A percentile compares a stretch with the other conserved stretches of the same genome.
phyloP scores from a whole-genome alignment of 1,140 invertebrate genomes.

The Leptoteleia sp. region DNA sequence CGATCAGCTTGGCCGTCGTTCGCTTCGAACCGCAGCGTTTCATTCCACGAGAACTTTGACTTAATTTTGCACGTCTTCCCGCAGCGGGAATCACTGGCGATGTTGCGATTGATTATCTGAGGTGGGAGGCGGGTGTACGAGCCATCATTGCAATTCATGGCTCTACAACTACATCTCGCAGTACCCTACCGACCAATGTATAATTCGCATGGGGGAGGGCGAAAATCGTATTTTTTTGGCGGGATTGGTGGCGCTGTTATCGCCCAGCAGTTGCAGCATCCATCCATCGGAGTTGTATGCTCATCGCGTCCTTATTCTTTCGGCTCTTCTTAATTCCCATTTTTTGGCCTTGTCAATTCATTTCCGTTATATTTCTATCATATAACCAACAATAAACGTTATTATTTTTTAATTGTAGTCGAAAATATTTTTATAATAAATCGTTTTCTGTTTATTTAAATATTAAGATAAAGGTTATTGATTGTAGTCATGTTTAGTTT shows the following conservation, averaged over 20 bases:
- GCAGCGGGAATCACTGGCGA: constrained; percentile 74
- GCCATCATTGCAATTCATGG: constrained; percentile 79
- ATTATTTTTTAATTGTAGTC: no score
- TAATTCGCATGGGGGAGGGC: constrained; percentile 71
- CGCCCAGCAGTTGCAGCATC: constrained; percentile 61
- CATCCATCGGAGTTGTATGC: constrained; percentile 14
- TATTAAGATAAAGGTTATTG: no score
- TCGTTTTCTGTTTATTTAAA: no score
- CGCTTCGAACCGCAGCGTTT: neutral
- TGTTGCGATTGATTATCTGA: constrained; percentile 81
- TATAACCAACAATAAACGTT: no score
- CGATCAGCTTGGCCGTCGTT: neutral
- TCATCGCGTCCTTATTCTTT: neutral
- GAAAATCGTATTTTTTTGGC: constrained; percentile 77
- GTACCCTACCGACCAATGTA: constrained; percentile 72
- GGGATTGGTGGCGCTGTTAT: constrained; percentile 76
- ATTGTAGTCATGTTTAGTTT: no score
- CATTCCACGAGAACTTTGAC: constrained; percentile 27
- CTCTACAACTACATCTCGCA: constrained; percentile 73
- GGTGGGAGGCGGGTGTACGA: constrained; percentile 71
- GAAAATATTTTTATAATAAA: no score
- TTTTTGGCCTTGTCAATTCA: no score
- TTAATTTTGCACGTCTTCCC: constrained; percentile 58
- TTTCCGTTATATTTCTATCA: no score
- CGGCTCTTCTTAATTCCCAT: neutral